Conservation (phyloP, 2,797 vertebrate genomes). For the Luscinia megarhynchos region DNA sequence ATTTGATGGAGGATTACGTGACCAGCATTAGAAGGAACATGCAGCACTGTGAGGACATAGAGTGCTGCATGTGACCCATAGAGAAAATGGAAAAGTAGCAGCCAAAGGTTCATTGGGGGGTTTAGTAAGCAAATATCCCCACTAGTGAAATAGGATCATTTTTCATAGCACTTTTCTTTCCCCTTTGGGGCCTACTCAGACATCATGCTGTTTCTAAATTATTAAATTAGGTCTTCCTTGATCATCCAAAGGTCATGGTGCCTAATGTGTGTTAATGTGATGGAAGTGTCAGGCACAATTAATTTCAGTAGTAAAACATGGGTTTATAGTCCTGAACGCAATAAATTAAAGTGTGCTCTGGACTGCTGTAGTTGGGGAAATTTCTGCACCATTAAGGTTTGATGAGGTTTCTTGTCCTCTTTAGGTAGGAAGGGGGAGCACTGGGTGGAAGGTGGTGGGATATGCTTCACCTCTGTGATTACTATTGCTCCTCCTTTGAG, state of each 20-base stretch:
- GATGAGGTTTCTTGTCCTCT: constrained; percentile 36
- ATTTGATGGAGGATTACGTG: not conserved
- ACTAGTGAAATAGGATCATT: constrained; percentile 12
- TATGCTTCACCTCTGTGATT: not conserved
- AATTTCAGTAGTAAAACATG: constrained; percentile 65
- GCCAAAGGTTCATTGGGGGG: not conserved
- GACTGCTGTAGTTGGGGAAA: constrained; percentile 53
- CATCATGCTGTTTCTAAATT: constrained; percentile 31
- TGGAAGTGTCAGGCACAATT: constrained; percentile 70
- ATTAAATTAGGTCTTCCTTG: constrained; percentile 69
- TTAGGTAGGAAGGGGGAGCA: not conserved
- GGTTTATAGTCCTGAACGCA: constrained; percentile 49
- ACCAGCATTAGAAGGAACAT: not conserved
- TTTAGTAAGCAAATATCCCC: constrained; percentile 46
- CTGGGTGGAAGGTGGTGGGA: not conserved
- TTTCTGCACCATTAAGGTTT: constrained; percentile 69
- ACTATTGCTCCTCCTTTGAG: not conserved
- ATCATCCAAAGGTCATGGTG: constrained; percentile 61
- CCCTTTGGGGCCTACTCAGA: constrained; percentile 30
- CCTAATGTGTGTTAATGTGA: constrained; percentile 72
- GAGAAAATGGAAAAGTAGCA: not conserved
- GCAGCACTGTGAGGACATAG: not conserved
- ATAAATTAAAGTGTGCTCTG: constrained; percentile 53
- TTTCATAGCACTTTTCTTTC: constrained; percentile 40
- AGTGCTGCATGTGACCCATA: not conserved